A percentile compares a stretch with the other conserved stretches of the same genome.
These are phyloP conservation scores for Hafferia zeledoni DNA, from an alignment of 2,797 vertebrate genomes.

Conservation along the genomic window DNA sequence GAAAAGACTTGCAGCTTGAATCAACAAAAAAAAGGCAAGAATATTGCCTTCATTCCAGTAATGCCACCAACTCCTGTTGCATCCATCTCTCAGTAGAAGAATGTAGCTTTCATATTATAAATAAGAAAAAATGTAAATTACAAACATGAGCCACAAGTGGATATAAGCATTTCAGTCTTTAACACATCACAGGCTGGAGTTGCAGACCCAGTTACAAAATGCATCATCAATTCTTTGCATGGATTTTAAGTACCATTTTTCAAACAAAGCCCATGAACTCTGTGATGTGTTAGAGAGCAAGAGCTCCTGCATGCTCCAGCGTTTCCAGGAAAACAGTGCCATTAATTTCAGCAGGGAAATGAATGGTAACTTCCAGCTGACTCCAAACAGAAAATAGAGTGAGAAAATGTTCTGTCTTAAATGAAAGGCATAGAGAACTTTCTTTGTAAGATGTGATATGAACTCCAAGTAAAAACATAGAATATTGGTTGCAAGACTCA, in stretches of 20 bases:
- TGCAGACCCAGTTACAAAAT: background rate
- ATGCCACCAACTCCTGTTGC: background rate
- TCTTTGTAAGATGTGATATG: background rate
- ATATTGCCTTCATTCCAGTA: background rate
- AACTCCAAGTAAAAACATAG: background rate
- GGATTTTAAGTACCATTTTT: background rate
- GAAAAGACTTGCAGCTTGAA: slow-evolving; percentile 33
- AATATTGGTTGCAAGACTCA: background rate
- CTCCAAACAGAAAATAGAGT: background rate
- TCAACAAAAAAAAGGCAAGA: slow-evolving; percentile 35
- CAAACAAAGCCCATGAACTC: background rate
- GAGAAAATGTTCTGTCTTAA: background rate
- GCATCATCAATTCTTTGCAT: background rate
- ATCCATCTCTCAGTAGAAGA: background rate
- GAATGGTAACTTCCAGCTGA: background rate
- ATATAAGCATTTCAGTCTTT: background rate
- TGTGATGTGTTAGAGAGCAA: background rate
- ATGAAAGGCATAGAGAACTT: rapidly evolving
- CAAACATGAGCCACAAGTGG: background rate
- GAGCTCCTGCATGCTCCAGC: background rate
- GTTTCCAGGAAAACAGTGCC: background rate
- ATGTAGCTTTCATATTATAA: background rate
- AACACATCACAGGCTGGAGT: background rate
- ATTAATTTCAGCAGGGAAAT: background rate
- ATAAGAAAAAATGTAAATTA: background rate